Evolutionary conservation across 2,888 invertebrate species (phyloP).

Genomic region (Pomacea canaliculata): DNA sequence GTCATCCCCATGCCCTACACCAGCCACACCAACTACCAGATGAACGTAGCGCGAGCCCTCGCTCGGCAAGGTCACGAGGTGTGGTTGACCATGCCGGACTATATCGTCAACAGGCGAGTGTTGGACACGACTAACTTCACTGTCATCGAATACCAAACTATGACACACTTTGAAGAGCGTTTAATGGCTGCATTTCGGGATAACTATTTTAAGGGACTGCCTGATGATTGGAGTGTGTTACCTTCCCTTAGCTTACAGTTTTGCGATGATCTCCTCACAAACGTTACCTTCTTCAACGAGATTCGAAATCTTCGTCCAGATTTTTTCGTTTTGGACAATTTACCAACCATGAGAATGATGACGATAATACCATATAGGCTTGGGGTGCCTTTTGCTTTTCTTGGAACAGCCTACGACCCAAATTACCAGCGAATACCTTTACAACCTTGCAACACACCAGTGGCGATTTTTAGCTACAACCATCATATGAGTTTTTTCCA

Average conservation of each 20-base stretch:
- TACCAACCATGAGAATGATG: constrained; percentile 20
- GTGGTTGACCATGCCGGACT: constrained; percentile 16
- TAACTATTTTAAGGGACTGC: constrained; percentile 16
- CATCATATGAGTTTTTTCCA: constrained; percentile 25
- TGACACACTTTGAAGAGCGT: constrained; percentile 9
- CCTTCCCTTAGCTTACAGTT: constrained; percentile 2
- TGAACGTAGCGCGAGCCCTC: constrained; percentile 18
- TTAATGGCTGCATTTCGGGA: constrained; percentile 18
- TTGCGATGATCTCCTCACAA: constrained; percentile 16
- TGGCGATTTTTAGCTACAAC: constrained; percentile 3
- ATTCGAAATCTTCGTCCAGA: constrained; percentile 22
- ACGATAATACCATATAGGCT: constrained; percentile 28
- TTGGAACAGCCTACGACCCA: constrained; percentile 22
- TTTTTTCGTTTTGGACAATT: constrained; percentile 21
- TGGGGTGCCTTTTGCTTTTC: constrained; percentile 26
- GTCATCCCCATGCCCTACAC: constrained; percentile 17
- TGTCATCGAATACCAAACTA: constrained; percentile 14
- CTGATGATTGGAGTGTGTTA: constrained; percentile 5
- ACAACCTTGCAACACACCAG: constrained; percentile 13
- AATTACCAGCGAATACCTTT: constrained; percentile 18
- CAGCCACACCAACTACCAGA: constrained; percentile 14
- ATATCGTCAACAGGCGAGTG: background rate
- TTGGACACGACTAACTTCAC: constrained; percentile 7
- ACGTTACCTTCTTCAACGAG: constrained; percentile 15
- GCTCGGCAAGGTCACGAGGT: constrained; percentile 19